These are phyloP conservation scores for Microtus ochrogaster DNA, from an alignment of 2,113 vertebrate genomes.

Conservation along the genomic window DNA sequence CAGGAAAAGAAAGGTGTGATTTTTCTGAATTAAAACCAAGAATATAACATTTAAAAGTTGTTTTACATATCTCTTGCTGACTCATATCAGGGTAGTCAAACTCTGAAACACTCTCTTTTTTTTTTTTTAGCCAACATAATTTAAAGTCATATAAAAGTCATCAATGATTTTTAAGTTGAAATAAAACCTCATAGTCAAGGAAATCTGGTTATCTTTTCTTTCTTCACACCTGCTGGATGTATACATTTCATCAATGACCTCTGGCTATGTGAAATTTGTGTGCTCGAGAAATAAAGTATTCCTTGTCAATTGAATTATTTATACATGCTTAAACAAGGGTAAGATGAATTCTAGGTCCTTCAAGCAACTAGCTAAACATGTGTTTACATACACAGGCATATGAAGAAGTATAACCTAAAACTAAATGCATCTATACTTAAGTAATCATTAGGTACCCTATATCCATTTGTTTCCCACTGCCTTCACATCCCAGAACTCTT, in stretches of 20 bases:
- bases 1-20: neutral
- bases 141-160: neutral
- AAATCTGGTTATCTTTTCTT: neutral
- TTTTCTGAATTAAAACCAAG: neutral
- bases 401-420: neutral
- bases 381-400: neutral
- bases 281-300: neutral
- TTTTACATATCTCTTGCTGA: neutral
- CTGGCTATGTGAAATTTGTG: neutral
- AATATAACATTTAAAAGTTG: neutral
- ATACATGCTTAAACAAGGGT: neutral
- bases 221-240: neutral
- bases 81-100: neutral
- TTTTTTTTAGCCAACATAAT: neutral
- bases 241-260: neutral
- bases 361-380: neutral
- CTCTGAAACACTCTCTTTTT: neutral
- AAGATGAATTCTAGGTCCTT: neutral
- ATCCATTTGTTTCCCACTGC: neutral
- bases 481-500: neutral
- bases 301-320: neutral
- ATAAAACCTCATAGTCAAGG: neutral
- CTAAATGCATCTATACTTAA: neutral
- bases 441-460: neutral
- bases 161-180: neutral